A percentile compares a stretch with the other conserved stretches of the same genome.
Evolutionary conservation across 2,113 vertebrate genomes (phyloP).

Genomic region (Oostethus manadensis): DNA sequence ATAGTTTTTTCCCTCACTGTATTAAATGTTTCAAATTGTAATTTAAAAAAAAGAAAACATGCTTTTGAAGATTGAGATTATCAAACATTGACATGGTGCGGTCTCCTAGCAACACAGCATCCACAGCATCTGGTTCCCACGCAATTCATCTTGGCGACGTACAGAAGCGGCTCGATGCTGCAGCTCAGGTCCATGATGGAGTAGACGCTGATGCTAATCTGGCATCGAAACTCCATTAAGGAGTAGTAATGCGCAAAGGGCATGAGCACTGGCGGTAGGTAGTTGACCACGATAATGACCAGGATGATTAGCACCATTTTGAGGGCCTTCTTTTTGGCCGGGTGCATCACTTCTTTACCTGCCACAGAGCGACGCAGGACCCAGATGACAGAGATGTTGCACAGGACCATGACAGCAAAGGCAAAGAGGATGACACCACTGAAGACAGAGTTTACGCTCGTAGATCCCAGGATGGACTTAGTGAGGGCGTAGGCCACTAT

Average conservation of each 20-base stretch:
- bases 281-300: conserved; percentile 64
- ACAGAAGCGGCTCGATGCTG: conserved; percentile 70
- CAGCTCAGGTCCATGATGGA: conserved; percentile 73
- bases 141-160: conserved; percentile 65
- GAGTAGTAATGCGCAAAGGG: conserved; percentile 64
- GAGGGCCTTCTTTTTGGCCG: conserved; percentile 70
- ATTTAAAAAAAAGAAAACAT: too few species aligned
- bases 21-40: too few species aligned
- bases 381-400: conserved; percentile 72
- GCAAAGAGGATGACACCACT: conserved; percentile 62
- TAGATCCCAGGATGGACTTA: conserved; percentile 46
- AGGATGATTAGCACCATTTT: conserved; percentile 66
- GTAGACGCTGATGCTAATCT: conserved; percentile 59
- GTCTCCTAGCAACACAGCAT: conserved; percentile 7
- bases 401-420: conserved; percentile 72
- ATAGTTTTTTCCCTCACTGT: too few species aligned
- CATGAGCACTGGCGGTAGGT: conserved; percentile 66
- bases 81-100: conserved; percentile 20
- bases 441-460: conserved; percentile 52
- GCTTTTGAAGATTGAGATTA: neutral
- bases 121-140: conserved; percentile 26
- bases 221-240: conserved; percentile 44
- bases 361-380: conserved; percentile 62
- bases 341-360: conserved; percentile 70
- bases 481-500: conserved; percentile 51